Evolutionary conservation across 2,888 invertebrate species (phyloP), one percentile per base, ranked within the genome.

Genomic region (Bedellia somnulentella): DNA sequence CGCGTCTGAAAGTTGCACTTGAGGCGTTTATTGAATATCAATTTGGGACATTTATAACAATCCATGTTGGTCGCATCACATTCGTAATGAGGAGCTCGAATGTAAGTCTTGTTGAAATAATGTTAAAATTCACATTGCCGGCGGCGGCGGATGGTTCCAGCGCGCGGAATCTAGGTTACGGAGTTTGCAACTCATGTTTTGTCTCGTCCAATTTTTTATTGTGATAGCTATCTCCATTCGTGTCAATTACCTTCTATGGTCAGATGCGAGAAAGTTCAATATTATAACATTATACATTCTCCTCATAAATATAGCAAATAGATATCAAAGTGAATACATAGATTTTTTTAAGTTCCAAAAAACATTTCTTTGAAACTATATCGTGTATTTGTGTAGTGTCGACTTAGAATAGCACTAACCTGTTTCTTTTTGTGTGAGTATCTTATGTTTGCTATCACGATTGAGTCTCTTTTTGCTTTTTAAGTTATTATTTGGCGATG

Each of bases 161-260:
- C 57, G 47, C 55, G 49, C 50, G 63, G 68, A 64, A 75, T 73
- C 62, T 73, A 68, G 75, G 73, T 73, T 71, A 73, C 66, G 61
- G 71, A 70, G 70, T 61, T 73, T 58, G 68, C 54, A 49, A 52
- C 45, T 53, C 51, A 60, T 73, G 67, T 35, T 71, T 16, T 17
- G 24, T 14, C 17, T 70, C 67, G 60, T 58, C 42, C 49, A 55
- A 53, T 61, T 70, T 68, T 53, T 71, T 67, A 67, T 59, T 54
- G 58, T 52, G 61, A 61, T 61, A 57, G 61, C 66, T 67, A 70
- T 68, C 64, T 67, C 56, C 59, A 68, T 68, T 68, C 57, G 52
- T 57, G 66, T 64, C 68, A 62, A 67, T 70, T 66, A 64, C 52
- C 49, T 49, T 57, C 59, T 18, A 18, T 6, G 18, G 18, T 18